phyloP scores from a whole-genome alignment of 2,113 vertebrate species.

The Fregata magnificens region DNA sequence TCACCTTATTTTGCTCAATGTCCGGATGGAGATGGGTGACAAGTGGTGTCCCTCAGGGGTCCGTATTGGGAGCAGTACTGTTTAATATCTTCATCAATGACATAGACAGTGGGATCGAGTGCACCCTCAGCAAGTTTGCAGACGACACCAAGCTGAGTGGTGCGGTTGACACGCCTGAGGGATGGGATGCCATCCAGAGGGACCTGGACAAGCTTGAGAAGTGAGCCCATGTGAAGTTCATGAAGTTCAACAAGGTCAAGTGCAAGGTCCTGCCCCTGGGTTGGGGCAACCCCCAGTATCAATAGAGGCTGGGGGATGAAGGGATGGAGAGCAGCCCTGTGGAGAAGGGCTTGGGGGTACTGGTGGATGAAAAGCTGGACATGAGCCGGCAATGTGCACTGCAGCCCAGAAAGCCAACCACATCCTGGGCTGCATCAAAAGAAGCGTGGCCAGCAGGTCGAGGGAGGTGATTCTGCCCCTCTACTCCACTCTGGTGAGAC shows the following conservation, averaged over 20 bases:
- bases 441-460: not conserved
- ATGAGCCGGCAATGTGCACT: fast-evolving
- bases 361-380: not conserved
- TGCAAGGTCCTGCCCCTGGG: not conserved
- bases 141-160: not conserved
- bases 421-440: not conserved
- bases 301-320: not conserved
- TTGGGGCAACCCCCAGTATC: not conserved
- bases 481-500: not conserved
- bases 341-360: not conserved
- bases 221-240: not conserved
- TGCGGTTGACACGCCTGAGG: not conserved
- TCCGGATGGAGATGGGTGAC: not conserved
- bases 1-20: not conserved
- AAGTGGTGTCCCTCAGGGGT: not conserved
- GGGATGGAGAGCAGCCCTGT: not conserved
- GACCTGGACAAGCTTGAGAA: not conserved
- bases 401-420: not conserved
- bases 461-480: not conserved
- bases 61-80: not conserved
- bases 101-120: not conserved
- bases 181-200: no score
- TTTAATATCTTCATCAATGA: not conserved
- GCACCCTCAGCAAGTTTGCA: not conserved
- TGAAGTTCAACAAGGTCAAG: not conserved